Percentiles rank a stretch among this genome's conserved stretches.
phyloP scores from a whole-genome alignment of 2,888 invertebrate species.

The Ectemnius lituratus region DNA sequence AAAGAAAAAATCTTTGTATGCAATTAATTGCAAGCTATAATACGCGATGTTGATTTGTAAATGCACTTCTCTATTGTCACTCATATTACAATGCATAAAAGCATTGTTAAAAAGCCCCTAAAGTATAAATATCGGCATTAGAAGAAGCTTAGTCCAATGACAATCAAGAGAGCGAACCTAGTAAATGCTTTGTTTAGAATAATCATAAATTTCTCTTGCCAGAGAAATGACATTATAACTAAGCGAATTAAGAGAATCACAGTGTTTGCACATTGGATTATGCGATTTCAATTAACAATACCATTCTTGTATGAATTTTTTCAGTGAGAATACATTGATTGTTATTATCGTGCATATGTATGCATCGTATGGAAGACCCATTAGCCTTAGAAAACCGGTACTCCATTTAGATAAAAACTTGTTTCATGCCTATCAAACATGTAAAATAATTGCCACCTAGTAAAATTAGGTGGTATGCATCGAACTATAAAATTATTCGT shows the following conservation, averaged over 20 bases:
- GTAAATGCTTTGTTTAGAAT: no score
- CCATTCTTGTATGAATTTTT: no score
- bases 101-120: constrained; percentile 9
- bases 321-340: constrained; percentile 31
- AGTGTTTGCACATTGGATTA: neutral
- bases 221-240: no score
- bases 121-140: constrained; percentile 32
- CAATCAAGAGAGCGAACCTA: no score
- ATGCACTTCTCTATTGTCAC: constrained; percentile 45
- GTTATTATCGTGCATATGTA: constrained; percentile 54
- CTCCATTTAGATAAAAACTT: neutral
- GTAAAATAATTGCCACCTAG: constrained; percentile 17
- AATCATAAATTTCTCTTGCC: no score
- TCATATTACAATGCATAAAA: constrained; percentile 31
- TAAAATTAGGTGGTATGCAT: constrained; percentile 31
- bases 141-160: neutral
- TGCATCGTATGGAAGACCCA: constrained; percentile 52
- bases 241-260: neutral
- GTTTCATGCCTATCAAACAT: constrained; percentile 13
- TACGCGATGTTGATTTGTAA: constrained; percentile 27
- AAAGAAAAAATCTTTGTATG: constrained; percentile 41
- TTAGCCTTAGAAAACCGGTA: constrained; percentile 43
- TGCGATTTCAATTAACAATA: constrained; percentile 1
- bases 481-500: constrained; percentile 10
- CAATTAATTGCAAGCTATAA: constrained; percentile 15